Evolutionary conservation across 1,140 invertebrate genomes (phyloP).

Genomic region (Drosophila mauritiana): DNA sequence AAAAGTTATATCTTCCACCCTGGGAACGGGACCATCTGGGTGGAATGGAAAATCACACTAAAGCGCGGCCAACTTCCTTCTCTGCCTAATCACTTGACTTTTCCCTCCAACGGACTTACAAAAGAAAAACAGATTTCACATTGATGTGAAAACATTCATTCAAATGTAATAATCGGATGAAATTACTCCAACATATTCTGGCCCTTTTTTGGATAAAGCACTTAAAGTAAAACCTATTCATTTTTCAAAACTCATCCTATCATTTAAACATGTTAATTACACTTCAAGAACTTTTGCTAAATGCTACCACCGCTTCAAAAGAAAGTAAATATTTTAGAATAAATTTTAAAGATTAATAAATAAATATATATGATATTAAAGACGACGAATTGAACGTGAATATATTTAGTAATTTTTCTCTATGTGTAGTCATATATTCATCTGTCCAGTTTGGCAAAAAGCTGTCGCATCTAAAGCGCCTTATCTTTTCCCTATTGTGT

Average conservation of each 20-base stretch:
- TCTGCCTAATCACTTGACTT: constrained; percentile 32
- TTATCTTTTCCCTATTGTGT: constrained; percentile 38
- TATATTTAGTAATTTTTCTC: not conserved
- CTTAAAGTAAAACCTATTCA: not conserved
- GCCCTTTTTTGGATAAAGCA: not conserved
- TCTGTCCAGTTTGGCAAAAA: constrained; percentile 44
- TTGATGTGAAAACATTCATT: constrained; percentile 29
- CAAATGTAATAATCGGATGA: constrained; percentile 55
- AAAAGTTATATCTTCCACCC: constrained; percentile 36
- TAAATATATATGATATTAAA: too few species aligned
- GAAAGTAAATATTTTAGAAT: too few species aligned
- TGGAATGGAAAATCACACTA: constrained; percentile 33
- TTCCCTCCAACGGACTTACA: constrained; percentile 17
- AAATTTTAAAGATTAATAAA: too few species aligned
- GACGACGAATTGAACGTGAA: too few species aligned
- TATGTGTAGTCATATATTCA: constrained; percentile 9
- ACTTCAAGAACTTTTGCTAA: too few species aligned
- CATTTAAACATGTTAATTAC: too few species aligned
- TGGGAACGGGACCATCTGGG: constrained; percentile 43
- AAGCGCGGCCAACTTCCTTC: constrained; percentile 20
- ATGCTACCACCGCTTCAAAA: too few species aligned
- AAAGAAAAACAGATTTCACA: constrained; percentile 5
- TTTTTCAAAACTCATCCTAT: not conserved
- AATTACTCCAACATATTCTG: not conserved
- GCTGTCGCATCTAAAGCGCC: constrained; percentile 43